Conservation (phyloP, 2,888 invertebrate genomes). For the Metacarcinus magister region DNA sequence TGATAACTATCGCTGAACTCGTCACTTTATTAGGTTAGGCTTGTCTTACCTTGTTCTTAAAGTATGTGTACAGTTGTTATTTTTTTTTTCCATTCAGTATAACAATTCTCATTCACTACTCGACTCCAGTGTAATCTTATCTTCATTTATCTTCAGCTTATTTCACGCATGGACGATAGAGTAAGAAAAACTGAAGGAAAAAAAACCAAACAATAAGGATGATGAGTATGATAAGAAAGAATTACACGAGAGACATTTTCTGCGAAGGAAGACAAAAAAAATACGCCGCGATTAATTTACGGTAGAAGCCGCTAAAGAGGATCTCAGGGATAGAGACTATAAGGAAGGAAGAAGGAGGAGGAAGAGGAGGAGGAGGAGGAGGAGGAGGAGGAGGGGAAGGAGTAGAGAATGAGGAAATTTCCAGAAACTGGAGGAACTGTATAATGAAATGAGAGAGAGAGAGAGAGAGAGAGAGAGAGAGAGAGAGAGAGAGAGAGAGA, state of each 20-base stretch:
- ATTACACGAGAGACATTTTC: constrained; percentile 56
- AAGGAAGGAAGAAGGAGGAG: not conserved
- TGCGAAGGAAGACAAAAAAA: constrained; percentile 23
- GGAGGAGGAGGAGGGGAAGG: not conserved
- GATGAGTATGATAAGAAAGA: constrained; percentile 13
- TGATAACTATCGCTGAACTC: not conserved
- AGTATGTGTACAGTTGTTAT: too few species aligned
- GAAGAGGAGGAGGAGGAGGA: not conserved
- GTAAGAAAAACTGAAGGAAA: not conserved
- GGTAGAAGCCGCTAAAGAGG: constrained; percentile 59
- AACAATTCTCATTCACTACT: not conserved
- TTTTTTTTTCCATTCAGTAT: too few species aligned
- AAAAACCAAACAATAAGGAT: not conserved
- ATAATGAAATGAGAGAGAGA: not conserved
- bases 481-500: not conserved
- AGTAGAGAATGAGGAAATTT: not conserved
- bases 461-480: not conserved
- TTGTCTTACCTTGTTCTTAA: too few species aligned
- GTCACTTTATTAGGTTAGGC: too few species aligned
- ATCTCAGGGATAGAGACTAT: not conserved
- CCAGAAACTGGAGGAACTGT: not conserved
- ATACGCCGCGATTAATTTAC: constrained; percentile 47
- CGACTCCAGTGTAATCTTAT: not conserved
- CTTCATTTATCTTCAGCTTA: not conserved
- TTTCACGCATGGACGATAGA: not conserved